A percentile compares a stretch with the other conserved stretches of the same genome.
phyloP scores from a whole-genome alignment of 2,113 vertebrate genomes.

The Larimichthys polyactis region DNA sequence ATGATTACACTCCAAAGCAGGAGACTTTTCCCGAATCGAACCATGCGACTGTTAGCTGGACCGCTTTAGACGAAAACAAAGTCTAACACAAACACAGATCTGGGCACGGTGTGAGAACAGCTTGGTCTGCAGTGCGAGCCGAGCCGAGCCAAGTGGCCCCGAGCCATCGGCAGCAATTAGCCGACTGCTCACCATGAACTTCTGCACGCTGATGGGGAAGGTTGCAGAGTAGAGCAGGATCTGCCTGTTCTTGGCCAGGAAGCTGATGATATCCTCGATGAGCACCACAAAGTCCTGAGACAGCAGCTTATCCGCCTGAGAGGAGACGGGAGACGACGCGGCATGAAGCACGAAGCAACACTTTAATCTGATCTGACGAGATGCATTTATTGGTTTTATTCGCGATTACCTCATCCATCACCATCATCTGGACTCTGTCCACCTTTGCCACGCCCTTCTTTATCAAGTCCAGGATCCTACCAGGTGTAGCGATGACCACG shows the following conservation, averaged over 20 bases:
- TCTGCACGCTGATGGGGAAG: slow-evolving; percentile 87
- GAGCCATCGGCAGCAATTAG: slow-evolving; percentile 33
- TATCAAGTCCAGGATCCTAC: slow-evolving; percentile 86
- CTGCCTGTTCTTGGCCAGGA: slow-evolving; percentile 86
- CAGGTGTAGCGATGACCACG: slow-evolving; percentile 86
- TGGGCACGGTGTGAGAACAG: slow-evolving; percentile 28
- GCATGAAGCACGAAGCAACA: accelerated
- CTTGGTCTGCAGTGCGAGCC: slow-evolving; percentile 35
- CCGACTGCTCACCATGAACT: slow-evolving; percentile 84
- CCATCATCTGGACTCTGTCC: slow-evolving; percentile 84
- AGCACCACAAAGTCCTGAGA: slow-evolving; percentile 88
- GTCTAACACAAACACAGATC: slow-evolving; percentile 24
- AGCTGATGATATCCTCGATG: slow-evolving; percentile 87
- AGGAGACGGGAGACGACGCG: not conserved
- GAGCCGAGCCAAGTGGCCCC: slow-evolving; percentile 56
- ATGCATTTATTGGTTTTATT: not conserved
- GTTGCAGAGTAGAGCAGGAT: slow-evolving; percentile 88
- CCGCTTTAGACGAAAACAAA: not conserved
- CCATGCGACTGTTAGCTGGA: not conserved
- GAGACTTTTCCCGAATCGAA: not conserved
- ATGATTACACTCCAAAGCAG: not conserved
- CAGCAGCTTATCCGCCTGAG: slow-evolving; percentile 87
- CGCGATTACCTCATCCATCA: slow-evolving; percentile 86
- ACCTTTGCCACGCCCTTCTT: slow-evolving; percentile 87
- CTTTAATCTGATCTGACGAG: not conserved